These are phyloP conservation scores for Illadopsis cleaveri DNA, from an alignment of 2,113 vertebrate species.

Conservation along the genomic window DNA sequence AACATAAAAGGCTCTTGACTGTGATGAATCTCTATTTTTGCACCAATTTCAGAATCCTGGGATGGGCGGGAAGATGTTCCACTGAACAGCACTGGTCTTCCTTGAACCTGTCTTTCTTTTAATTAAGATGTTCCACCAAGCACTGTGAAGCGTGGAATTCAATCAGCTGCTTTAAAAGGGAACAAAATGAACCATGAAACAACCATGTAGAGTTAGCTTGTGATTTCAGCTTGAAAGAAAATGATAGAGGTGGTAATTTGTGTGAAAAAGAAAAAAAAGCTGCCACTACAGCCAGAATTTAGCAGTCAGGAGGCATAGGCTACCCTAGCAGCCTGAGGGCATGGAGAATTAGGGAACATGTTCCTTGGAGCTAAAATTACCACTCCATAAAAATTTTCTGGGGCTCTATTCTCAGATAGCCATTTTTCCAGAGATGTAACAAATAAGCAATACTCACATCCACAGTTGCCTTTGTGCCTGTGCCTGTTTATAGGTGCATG, in stretches of 20 bases:
- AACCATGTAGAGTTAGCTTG: neutral
- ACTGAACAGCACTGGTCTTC: neutral
- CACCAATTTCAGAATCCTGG: neutral
- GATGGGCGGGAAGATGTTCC: neutral
- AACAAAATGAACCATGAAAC: conserved; percentile 34
- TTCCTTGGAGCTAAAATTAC: neutral
- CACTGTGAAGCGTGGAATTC: neutral
- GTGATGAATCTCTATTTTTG: neutral
- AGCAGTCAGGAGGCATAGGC: neutral
- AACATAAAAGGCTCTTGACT: neutral
- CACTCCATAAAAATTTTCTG: neutral
- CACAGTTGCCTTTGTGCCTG: neutral
- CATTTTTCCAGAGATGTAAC: neutral
- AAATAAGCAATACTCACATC: neutral
- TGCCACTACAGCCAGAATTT: neutral
- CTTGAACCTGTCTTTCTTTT: neutral
- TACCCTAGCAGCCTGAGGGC: neutral
- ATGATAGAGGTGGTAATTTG: neutral
- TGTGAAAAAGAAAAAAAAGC: neutral
- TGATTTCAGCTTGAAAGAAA: neutral
- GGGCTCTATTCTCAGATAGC: neutral
- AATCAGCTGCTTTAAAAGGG: neutral
- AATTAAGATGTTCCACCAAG: neutral
- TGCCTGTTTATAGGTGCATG: neutral
- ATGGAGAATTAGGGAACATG: neutral